These are phyloP conservation scores for Kryptolebias marmoratus DNA, from an alignment of 2,113 vertebrate genomes.

Conservation along the genomic window DNA sequence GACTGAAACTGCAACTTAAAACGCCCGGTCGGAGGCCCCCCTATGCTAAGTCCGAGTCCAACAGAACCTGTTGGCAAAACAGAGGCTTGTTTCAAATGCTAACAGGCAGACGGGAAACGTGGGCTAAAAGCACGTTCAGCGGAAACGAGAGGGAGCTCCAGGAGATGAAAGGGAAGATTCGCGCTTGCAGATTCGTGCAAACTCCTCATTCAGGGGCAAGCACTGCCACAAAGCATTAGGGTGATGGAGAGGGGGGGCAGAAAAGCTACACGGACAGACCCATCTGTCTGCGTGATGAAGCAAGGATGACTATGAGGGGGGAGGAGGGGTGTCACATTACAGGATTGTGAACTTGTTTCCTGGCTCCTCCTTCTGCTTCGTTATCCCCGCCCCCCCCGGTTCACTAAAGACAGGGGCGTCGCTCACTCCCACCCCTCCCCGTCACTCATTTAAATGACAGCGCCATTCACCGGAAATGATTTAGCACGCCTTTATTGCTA, in stretches of 20 bases:
- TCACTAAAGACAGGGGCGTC: background rate
- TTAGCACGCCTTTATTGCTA: background rate
- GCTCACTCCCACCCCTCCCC: background rate
- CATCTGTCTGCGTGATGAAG: slow-evolving; percentile 66
- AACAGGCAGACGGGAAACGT: slow-evolving; percentile 1
- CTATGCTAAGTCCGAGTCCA: background rate
- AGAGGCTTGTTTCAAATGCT: slow-evolving; percentile 10
- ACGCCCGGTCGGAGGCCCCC: slow-evolving; percentile 5
- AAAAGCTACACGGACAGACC: slow-evolving; percentile 31
- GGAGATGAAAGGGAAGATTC: slow-evolving; percentile 9
- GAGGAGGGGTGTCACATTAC: slow-evolving; percentile 23
- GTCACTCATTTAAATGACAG: too few relatives aligned
- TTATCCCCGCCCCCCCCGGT: slow-evolving; percentile 10
- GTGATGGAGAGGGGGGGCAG: slow-evolving; percentile 65
- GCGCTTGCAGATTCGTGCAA: slow-evolving; percentile 52
- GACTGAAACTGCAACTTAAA: background rate
- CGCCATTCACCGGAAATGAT: background rate
- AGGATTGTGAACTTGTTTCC: slow-evolving; percentile 23
- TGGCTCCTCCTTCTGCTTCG: slow-evolving; percentile 20
- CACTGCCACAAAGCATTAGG: slow-evolving; percentile 71
- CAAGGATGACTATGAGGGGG: slow-evolving; percentile 27
- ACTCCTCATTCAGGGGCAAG: slow-evolving; percentile 47
- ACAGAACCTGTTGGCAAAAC: slow-evolving; percentile 29
- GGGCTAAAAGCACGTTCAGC: background rate
- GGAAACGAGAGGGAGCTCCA: background rate